Evolutionary conservation across 2,888 invertebrate species (phyloP).

Genomic region (Sussaba pulchella): DNA sequence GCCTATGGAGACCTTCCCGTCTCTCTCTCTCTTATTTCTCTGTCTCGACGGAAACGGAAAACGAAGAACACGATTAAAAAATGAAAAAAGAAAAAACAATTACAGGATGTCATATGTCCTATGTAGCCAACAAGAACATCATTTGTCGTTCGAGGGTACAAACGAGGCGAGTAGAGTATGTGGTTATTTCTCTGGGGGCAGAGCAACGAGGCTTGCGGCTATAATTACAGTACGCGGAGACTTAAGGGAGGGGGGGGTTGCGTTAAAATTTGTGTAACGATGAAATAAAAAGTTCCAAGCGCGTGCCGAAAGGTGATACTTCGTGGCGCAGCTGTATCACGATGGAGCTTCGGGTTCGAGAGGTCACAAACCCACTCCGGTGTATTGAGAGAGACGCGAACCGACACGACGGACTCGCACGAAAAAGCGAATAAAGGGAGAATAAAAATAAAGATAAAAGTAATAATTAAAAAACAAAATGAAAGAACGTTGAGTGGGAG

Average conservation of each 20-base stretch:
- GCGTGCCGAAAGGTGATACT: constrained; percentile 49
- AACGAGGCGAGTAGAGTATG: no score
- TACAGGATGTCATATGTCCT: constrained; percentile 26
- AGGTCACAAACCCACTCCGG: constrained; percentile 44
- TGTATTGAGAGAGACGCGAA: constrained; percentile 53
- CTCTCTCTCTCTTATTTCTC: neutral
- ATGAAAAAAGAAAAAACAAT: no score
- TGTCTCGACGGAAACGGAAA: constrained; percentile 2
- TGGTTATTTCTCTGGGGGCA: no score
- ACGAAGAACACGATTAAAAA: neutral
- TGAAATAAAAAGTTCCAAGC: constrained; percentile 45
- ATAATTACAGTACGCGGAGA: no score
- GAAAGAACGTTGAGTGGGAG: constrained; percentile 48
- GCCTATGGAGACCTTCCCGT: constrained; percentile 15
- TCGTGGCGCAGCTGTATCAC: constrained; percentile 13
- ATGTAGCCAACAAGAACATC: neutral
- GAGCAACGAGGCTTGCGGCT: no score
- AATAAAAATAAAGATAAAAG: neutral
- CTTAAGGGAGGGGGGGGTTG: no score
- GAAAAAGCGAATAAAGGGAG: neutral
- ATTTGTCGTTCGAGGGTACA: neutral
- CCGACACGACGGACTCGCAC: constrained; percentile 4
- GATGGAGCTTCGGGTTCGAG: constrained; percentile 31
- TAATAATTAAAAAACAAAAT: neutral
- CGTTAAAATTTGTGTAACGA: constrained; percentile 60